Conservation (phyloP, 2,888 invertebrate species). For the Andrena dorsata region DNA sequence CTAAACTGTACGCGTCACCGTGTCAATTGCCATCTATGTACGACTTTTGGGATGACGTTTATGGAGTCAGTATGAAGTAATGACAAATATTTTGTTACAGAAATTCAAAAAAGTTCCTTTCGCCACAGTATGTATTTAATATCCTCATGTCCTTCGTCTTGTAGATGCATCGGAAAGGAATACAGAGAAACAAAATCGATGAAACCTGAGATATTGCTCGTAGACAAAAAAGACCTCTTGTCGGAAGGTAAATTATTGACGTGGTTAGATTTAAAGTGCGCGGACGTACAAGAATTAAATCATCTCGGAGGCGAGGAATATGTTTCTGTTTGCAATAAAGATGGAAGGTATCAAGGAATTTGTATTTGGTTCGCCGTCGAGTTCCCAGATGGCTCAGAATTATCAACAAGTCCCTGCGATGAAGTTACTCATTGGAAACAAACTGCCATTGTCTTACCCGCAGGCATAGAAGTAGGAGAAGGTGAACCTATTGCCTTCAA, state of each 20-base stretch:
- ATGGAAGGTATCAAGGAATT: constrained; percentile 90
- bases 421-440: constrained; percentile 91
- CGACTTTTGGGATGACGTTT: constrained; percentile 92
- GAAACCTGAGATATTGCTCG: constrained; percentile 89
- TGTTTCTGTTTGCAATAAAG: constrained; percentile 83
- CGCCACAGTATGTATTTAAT: background rate
- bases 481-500: constrained; percentile 90
- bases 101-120: background rate
- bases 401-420: constrained; percentile 87
- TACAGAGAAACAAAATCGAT: constrained; percentile 88
- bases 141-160: constrained; percentile 2
- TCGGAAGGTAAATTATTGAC: constrained; percentile 88
- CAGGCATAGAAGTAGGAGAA: constrained; percentile 86
- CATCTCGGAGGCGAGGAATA: constrained; percentile 88
- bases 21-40: constrained; percentile 88
- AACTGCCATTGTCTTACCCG: constrained; percentile 91
- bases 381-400: constrained; percentile 87
- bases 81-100: constrained; percentile 10
- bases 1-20: constrained; percentile 88
- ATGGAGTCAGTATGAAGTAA: constrained; percentile 91
- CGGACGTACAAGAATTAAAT: constrained; percentile 87
- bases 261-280: constrained; percentile 89
- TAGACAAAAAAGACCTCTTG: constrained; percentile 88
- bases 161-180: constrained; percentile 86
- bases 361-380: constrained; percentile 93